Base-by-base conservation (phyloP, 2,888 invertebrate species). In the Oxystoma pomonae region DNA sequence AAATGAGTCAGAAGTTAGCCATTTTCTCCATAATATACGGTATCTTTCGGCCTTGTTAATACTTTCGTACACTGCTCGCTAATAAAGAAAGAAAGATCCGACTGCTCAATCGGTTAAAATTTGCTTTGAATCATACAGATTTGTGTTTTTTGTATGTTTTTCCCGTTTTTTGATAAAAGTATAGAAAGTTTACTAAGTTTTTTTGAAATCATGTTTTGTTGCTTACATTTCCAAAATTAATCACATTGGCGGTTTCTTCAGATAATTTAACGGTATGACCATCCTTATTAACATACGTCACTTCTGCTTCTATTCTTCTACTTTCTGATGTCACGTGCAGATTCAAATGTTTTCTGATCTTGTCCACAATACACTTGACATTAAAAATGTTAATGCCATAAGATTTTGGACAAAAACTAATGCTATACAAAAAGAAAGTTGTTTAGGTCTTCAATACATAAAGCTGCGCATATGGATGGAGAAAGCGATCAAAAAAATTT, bases 341-440 rank as follows among this genome's bases (percentile, higher is more conserved):
- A 1, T 78, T 79, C 56, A 87, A 72, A 51, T 81, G 82, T 64
- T 81, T 81, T 21, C 81, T 83, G 76, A 85, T 77, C 72, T 82
- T 82, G 61, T 83, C 82, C 0, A 88, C 74, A 17, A 74, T 75
- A 72, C 86, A 87, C 71, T 83, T 83, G 71, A 87, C 77, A 69
- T 82, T 82, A 72, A 86, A 88, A 7, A 81, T 81, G 17, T 82
- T 71, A 21, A 84, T 83, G 0, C 87, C 87, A 55, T 83, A 80
- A 69, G 81, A 76, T 56, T 81, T 81, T 0, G 87, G 84, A 20
- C 83, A 82, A 71, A 84, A 86, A 63, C 79, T 80, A 52, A 87
- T 76, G 68, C 87, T 87, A 68, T 16, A 74, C 70, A 55, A 62
- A 19, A 62, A 56, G 57, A 57, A 55, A 1, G 50, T 55, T 16